Evolutionary conservation across 2,888 invertebrate genomes (phyloP).

Genomic region (Idaea straminata): DNA sequence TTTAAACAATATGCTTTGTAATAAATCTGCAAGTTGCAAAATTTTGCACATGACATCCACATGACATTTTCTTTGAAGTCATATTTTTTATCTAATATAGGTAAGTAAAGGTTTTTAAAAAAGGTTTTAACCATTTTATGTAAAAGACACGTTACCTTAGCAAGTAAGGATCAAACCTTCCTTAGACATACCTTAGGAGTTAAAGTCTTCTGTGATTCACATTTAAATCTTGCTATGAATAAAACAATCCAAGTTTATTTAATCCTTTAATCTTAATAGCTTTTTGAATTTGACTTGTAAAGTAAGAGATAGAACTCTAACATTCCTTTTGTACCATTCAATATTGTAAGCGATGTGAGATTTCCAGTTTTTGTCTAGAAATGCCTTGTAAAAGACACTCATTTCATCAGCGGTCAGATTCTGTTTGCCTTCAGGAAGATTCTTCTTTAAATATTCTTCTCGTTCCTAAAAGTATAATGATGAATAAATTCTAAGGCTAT

Average conservation of each 20-base stretch:
- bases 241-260: neutral
- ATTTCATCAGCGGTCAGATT: conserved; percentile 89
- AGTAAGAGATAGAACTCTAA: conserved; percentile 82
- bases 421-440: conserved; percentile 68
- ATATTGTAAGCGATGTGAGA: conserved; percentile 88
- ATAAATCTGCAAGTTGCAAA: conserved; percentile 11
- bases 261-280: conserved; percentile 50
- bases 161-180: too few species aligned
- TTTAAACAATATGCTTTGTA: conserved; percentile 11
- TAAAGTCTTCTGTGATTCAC: too few species aligned
- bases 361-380: conserved; percentile 90
- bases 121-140: neutral
- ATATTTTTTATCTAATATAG: conserved; percentile 1
- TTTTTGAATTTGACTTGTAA: conserved; percentile 78
- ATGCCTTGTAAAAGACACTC: conserved; percentile 93
- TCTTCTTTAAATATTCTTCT: conserved; percentile 76
- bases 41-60: conserved; percentile 5
- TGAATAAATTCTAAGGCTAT: conserved; percentile 12
- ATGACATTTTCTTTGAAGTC: conserved; percentile 14
- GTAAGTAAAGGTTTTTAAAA: neutral
- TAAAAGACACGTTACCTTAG: too few species aligned
- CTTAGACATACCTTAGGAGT: too few species aligned
- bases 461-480: conserved; percentile 64
- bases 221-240: too few species aligned
- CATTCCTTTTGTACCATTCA: conserved; percentile 91